Conservation (phyloP, 2,797 vertebrate species). For the Sphenodon punctatus region DNA sequence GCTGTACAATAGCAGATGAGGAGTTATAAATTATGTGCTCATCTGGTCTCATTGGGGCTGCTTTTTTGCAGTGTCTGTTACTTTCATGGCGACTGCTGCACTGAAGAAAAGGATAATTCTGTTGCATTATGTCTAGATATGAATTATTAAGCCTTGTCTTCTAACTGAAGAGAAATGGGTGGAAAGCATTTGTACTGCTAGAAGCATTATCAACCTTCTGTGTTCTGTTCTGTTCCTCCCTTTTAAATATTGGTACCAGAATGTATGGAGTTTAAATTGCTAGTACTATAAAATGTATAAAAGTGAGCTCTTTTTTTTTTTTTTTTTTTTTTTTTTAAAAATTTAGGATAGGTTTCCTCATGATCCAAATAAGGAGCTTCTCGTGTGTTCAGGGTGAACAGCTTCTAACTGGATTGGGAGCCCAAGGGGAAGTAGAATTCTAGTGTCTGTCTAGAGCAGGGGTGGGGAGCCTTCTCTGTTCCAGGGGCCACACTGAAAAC, state of each 20-base stretch:
- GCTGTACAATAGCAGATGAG: conserved; percentile 26
- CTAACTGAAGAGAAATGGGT: not conserved
- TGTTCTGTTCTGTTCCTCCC: not conserved
- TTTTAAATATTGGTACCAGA: not conserved
- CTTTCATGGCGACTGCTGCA: not conserved
- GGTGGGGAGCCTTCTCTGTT: too few species aligned
- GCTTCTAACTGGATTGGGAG: too few species aligned
- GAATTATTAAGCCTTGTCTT: not conserved
- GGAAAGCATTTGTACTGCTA: not conserved
- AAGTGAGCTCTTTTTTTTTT: too few species aligned
- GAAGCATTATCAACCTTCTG: not conserved
- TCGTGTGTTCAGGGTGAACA: not conserved
- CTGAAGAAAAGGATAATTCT: not conserved
- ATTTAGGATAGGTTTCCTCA: not conserved
- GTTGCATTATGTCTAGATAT: not conserved
- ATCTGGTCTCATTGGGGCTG: conserved; percentile 2
- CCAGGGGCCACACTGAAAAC: too few species aligned
- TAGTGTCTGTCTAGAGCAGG: too few species aligned
- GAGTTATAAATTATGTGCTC: conserved; percentile 45
- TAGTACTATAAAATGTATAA: too few species aligned
- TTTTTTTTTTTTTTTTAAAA: too few species aligned
- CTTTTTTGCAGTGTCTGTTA: not conserved
- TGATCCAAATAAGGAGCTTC: not conserved
- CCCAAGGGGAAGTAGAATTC: not conserved
- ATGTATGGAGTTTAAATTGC: too few species aligned